Evolutionary conservation across 2,797 vertebrate genomes (phyloP), one percentile per base, ranked within the genome.

Genomic region (Myotis daubentonii): DNA sequence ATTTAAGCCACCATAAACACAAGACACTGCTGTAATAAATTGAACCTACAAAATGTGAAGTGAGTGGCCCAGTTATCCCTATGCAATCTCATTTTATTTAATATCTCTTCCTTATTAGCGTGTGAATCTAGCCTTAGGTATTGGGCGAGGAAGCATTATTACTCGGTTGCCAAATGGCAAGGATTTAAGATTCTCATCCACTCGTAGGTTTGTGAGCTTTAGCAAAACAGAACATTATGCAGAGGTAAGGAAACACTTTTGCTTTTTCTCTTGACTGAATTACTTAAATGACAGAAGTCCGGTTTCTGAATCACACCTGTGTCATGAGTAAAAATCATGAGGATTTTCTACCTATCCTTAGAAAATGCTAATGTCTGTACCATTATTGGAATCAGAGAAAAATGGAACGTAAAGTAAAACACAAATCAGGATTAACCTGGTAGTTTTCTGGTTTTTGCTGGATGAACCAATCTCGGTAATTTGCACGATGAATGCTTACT

Each of bases 401-500:
- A 95, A 36, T 25, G 38, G 17, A 82, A 83, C 75, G 3, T 30
- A 53, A 89, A 92, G 44, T 70, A 89, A 68, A 93, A 28, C 36
- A 75, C 36, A 89, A 65, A 84, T 82, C 74, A 28, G 72, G 76
- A 90, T 66, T 79, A 86, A 93, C 81, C 71, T 33, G 23, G 20
- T 78, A 78, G 28, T 91, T 94, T 93, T 81, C 68, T 57, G 57
- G 0, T 70, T 89, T 89, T 76, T 44, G 4, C 47, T 5, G 12
- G 10, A 33, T 78, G 81, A 93, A 80, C n/a, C 28, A 16, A 57
- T 86, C 53, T 94, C 65, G 30, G 36, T 57, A 78, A 80, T 91
- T 65, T 85, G 85, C 89, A 74, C 93, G 84, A 30, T 87, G 75
- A 95, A 95, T 94, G 95, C 90, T 95, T 87, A 55, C 81, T 89